These are phyloP conservation scores for Istiophorus platypterus DNA, from an alignment of 2,113 vertebrate species.

Conservation along the genomic window DNA sequence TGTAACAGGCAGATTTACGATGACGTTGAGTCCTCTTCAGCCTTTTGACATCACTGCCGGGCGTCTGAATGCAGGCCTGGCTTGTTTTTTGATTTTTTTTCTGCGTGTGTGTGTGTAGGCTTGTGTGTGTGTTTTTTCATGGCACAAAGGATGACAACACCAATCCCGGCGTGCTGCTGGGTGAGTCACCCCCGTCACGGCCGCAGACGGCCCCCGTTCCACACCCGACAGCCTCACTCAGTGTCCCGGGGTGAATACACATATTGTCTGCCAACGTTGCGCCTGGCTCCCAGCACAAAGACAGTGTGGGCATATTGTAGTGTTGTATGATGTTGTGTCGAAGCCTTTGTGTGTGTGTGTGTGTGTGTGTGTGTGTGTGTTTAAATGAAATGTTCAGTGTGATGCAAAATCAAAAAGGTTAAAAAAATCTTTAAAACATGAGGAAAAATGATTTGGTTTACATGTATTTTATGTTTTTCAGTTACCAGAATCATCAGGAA, in stretches of 20 bases:
- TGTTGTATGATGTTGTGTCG: constrained; percentile 24
- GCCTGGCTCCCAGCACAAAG: constrained; percentile 36
- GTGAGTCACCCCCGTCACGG: constrained; percentile 42
- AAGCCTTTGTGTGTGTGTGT: constrained; percentile 44
- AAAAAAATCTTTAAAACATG: background rate
- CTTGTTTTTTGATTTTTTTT: constrained; percentile 18
- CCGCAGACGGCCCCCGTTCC: constrained; percentile 16
- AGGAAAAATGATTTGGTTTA: too few relatives aligned
- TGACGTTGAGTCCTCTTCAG: background rate
- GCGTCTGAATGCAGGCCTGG: constrained; percentile 18
- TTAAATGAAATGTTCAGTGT: constrained; percentile 19
- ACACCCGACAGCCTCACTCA: constrained; percentile 56
- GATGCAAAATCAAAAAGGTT: background rate
- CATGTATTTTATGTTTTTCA: too few relatives aligned
- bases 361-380: constrained; percentile 29
- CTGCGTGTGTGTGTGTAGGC: too few relatives aligned
- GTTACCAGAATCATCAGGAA: background rate
- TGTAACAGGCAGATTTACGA: background rate
- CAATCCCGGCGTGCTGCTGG: constrained; percentile 12
- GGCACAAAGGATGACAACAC: constrained; percentile 46
- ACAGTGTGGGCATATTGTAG: constrained; percentile 41
- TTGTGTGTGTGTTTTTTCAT: background rate
- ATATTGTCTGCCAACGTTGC: constrained; percentile 39
- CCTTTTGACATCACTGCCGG: constrained; percentile 17
- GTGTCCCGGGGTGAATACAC: constrained; percentile 41